Base-by-base conservation (phyloP, 2,113 vertebrate species). In the Tautogolabrus adspersus region DNA sequence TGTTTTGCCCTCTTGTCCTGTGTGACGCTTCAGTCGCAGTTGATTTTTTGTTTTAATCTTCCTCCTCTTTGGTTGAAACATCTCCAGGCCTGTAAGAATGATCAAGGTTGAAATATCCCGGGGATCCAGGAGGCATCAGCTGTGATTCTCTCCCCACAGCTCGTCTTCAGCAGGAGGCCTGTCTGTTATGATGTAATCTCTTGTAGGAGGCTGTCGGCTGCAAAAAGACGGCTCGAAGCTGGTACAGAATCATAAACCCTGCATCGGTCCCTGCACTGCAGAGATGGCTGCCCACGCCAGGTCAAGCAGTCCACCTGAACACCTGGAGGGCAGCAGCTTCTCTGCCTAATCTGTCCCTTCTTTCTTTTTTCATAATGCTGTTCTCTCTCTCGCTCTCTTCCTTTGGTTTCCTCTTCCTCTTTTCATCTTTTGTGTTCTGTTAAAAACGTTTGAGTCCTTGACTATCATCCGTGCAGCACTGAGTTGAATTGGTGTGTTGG, bases 151-250 rank as follows among this genome's bases (percentile, higher is more conserved):
- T 21, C 8, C 18, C 37, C 19, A 0, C 71, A 42, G 78, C 63
- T 63, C 61, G 37, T 59, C 72, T 66, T 78, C 40, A 60, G 62
- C 54, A 21, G 30, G 60, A 78, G 44, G 72, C 75, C 80, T 16
- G 26, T 62, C 76, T 66, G 80, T 68, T 60, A 34, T 62, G 63
- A 70, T 66, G 22, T 51, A n/a, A 10, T 79, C 37, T 64, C 72
- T 79, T 73, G 85, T 75, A 82, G 87, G 74, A 81, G 91, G 85
- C 66, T 52, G 52, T 71, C 74, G 62, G 57, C 58, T 72, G 57
- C 37, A 47, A 52, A 74, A 71, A 69, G 56, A 70, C 19, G 21
- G 19, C 75, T 61, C 67, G 23, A 46, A 19, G 69, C 18, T 57
- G 64, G 12, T 23, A 18, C 44, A 75, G 74, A 66, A 79, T 72